Base-by-base conservation (phyloP, 1,140 invertebrate species). In the Apolygus lucorum region DNA sequence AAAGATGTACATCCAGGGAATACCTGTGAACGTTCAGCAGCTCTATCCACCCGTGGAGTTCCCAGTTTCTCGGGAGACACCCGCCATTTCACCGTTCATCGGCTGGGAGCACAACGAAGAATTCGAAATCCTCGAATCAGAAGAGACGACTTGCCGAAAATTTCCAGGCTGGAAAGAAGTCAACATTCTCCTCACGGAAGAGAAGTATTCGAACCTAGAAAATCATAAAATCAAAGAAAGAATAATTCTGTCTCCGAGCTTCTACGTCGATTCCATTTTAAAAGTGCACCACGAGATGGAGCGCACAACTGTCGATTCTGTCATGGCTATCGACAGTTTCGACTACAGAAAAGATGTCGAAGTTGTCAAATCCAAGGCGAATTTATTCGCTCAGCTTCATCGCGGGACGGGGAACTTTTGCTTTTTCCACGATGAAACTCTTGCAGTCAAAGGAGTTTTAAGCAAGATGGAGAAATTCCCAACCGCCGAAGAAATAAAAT, bases 31-130 rank as follows among this genome's bases (percentile, higher is more conserved):
- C 72, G 76, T 86, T 74, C 73, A 79, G 24, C 84, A 82, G 13
- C 75, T 91, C 0, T 90, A 88, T 76, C 84, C 87, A 0, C 70
- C 71, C 26, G 79, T 90, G 0, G 73, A 83, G 22, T 90, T 83
- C 72, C 90, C 90, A 2, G 90, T 92, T 1, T 83, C 88, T 11
- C 78, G 84, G 29, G 84, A 85, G 14, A 92, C 90, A 0, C 85
- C 88, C 1, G 87, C 88, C 81, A 81, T 92, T 22, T 84, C 85
- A 1, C 84, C 88, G 17, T 76, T 87, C 0, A 81, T 92, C 24
- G 79, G 81, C 70, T 93, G 90, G 90, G 85, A 89, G 71, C 89
- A 91, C 76, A 76, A 77, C 21, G 79, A 81, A 28, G 76, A 79
- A 1, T 75, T 72, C 71, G 49, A 14, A 11, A 21, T 59, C 22